Evolutionary conservation across 2,797 vertebrate genomes (phyloP).

Genomic region (Cichlasoma orientale): DNA sequence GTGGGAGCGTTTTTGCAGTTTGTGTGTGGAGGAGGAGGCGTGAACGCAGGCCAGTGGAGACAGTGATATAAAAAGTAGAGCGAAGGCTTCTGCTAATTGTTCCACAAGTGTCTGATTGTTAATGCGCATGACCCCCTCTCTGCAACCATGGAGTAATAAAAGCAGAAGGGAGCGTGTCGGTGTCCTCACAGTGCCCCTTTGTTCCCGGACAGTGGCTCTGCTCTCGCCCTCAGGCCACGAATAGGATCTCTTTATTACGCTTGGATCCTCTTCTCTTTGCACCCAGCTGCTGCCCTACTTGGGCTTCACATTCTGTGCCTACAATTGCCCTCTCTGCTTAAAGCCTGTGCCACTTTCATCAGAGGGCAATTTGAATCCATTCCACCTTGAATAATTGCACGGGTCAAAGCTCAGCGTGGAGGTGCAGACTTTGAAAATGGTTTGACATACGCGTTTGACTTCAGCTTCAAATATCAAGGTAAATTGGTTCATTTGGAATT

Average conservation of each 20-base stretch:
- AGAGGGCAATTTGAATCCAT: conserved; percentile 54
- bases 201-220: conserved; percentile 45
- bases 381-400: conserved; percentile 65
- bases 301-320: conserved; percentile 51
- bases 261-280: conserved; percentile 48
- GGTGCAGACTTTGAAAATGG: conserved; percentile 39
- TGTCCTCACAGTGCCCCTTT: conserved; percentile 29
- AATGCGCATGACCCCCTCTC: conserved; percentile 4
- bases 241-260: conserved; percentile 67
- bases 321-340: conserved; percentile 51
- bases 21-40: not conserved
- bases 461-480: conserved; percentile 35
- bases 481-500: conserved; percentile 59
- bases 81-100: conserved; percentile 27
- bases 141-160: conserved; percentile 31
- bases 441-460: conserved; percentile 46
- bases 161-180: conserved; percentile 30
- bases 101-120: conserved; percentile 9
- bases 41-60: not conserved
- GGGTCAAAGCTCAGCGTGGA: conserved; percentile 53
- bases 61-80: conserved; percentile 13
- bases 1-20: not conserved
- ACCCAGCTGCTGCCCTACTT: conserved; percentile 65
- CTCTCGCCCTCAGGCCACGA: conserved; percentile 34
- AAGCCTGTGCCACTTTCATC: conserved; percentile 58